Evolutionary conservation across 2,113 vertebrate species (phyloP).

Genomic region (Calyptomena viridis): DNA sequence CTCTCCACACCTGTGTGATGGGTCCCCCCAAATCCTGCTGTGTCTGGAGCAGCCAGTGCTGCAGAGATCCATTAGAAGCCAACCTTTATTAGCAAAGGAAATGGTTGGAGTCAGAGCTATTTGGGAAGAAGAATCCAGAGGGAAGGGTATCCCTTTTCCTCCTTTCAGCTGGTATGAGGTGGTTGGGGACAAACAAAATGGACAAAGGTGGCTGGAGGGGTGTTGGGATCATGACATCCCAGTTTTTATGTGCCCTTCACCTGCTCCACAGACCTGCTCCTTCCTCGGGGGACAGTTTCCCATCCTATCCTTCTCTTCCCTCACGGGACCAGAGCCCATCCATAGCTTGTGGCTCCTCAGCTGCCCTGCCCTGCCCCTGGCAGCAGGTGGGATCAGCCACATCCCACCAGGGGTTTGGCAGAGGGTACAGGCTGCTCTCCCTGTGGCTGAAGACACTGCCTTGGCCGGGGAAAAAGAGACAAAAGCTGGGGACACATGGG

Average conservation of each 20-base stretch:
- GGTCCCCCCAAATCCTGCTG: not conserved
- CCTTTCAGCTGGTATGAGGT: not conserved
- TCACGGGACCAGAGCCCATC: not conserved
- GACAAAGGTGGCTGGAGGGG: not conserved
- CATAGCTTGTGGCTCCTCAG: too few species aligned
- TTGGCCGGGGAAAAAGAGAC: not conserved
- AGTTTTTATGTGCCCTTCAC: not conserved
- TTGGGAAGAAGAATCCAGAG: not conserved
- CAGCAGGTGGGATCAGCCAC: not conserved
- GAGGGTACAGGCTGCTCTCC: not conserved
- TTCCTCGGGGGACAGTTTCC: not conserved
- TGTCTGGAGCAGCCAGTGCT: not conserved
- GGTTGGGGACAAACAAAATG: not conserved
- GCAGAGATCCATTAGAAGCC: not conserved
- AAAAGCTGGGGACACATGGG: not conserved
- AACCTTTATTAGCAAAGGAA: not conserved
- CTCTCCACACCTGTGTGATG: not conserved
- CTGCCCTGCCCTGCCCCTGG: not conserved
- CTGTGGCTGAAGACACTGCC: not conserved
- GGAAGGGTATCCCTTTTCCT: not conserved
- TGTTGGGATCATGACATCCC: too few species aligned
- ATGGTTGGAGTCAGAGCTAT: not conserved
- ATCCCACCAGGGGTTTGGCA: not conserved
- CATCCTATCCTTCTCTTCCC: not conserved
- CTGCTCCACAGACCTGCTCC: not conserved